These are phyloP conservation scores for Pelodytes ibericus DNA, from an alignment of 2,797 vertebrate species.

Conservation along the genomic window DNA sequence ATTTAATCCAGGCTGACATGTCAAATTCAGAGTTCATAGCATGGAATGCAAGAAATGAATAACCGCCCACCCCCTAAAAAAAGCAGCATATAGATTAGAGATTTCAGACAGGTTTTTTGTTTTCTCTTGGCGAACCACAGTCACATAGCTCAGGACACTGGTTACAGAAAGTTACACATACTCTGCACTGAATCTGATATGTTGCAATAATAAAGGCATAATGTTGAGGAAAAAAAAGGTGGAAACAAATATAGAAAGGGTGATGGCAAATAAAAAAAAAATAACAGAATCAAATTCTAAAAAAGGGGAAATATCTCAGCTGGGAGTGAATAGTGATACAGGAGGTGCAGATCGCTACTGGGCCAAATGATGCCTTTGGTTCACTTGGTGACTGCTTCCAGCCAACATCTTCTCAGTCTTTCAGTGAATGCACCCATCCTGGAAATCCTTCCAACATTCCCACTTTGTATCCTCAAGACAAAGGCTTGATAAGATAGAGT, in stretches of 20 bases:
- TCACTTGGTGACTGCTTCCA: not conserved
- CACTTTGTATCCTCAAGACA: conserved; percentile 72
- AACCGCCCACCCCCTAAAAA: not conserved
- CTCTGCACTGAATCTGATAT: conserved; percentile 19
- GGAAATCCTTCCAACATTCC: conserved; percentile 22
- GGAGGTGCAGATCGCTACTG: conserved; percentile 16
- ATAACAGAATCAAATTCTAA: conserved; percentile 23
- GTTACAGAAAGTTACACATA: conserved; percentile 10
- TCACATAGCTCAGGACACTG: conserved; percentile 30
- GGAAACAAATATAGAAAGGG: conserved; percentile 22
- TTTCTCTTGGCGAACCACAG: conserved; percentile 8
- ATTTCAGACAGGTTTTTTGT: not conserved
- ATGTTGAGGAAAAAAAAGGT: conserved; percentile 25
- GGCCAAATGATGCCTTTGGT: conserved; percentile 46
- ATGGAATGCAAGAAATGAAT: conserved; percentile 1
- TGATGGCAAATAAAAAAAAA: conserved; percentile 13
- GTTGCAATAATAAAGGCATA: conserved; percentile 46
- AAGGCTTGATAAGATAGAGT: conserved; percentile 90
- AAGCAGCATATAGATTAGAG: conserved; percentile 46
- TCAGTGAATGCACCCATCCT: conserved; percentile 50
- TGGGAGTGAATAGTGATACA: not conserved
- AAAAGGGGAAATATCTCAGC: not conserved
- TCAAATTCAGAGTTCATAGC: conserved; percentile 19
- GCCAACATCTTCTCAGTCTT: conserved; percentile 55
- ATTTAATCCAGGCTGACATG: conserved; percentile 10